phyloP scores from a whole-genome alignment of 2,888 invertebrate species.

The Aporophyla lueneburgensis region DNA sequence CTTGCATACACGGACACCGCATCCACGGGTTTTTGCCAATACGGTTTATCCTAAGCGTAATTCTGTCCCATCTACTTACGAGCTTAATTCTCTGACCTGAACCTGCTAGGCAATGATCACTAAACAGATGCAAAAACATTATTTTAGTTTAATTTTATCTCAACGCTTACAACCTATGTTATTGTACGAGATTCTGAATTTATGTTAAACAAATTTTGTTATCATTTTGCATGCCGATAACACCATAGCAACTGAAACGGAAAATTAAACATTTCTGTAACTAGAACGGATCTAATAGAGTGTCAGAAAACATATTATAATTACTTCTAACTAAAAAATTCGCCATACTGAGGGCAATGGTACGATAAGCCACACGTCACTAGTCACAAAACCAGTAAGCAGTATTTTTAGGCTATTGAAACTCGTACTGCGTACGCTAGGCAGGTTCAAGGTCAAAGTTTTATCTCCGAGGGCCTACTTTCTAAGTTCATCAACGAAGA shows the following conservation, averaged over 20 bases:
- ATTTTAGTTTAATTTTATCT: slow-evolving; percentile 1
- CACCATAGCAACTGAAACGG: slow-evolving; percentile 24
- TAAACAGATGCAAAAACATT: not conserved
- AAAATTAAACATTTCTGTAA: slow-evolving; percentile 26
- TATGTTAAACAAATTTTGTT: slow-evolving; percentile 50
- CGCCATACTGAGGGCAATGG: not conserved
- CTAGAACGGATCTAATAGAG: slow-evolving; percentile 26
- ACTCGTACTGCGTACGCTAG: not conserved
- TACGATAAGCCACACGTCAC: not conserved
- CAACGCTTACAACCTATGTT: not conserved
- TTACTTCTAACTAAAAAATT: slow-evolving; percentile 8
- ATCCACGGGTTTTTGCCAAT: not conserved
- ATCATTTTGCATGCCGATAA: slow-evolving; percentile 46
- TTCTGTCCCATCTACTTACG: not conserved
- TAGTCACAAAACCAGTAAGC: not conserved
- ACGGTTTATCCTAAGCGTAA: not conserved
- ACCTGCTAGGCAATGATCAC: not conserved
- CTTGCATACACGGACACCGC: slow-evolving; percentile 33
- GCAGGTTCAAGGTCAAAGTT: not conserved
- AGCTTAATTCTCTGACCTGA: slow-evolving; percentile 1
- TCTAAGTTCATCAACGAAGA: too few species aligned
- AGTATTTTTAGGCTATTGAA: not conserved
- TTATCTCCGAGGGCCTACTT: too few species aligned
- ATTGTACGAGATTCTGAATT: slow-evolving; percentile 30
- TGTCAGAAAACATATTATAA: not conserved